phyloP scores from a whole-genome alignment of 2,888 invertebrate species.

The Clostera curtula region DNA sequence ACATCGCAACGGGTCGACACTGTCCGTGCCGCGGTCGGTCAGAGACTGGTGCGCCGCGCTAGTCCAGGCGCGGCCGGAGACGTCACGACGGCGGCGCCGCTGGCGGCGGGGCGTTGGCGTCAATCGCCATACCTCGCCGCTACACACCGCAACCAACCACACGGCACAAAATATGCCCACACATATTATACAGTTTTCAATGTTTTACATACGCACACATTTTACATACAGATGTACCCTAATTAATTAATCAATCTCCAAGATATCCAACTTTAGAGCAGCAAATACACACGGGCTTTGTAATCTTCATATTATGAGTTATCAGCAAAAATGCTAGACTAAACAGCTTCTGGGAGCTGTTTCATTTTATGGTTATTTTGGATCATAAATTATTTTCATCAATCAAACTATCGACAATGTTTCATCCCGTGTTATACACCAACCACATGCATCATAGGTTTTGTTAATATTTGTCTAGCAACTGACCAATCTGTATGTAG shows the following conservation, averaged over 20 bases:
- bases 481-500: no score
- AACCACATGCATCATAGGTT: no score
- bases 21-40: constrained; percentile 68
- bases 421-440: no score
- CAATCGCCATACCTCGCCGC: constrained; percentile 35
- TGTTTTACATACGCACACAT: constrained; percentile 35
- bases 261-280: constrained; percentile 21
- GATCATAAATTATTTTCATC: constrained; percentile 9
- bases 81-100: constrained; percentile 7
- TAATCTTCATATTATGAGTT: constrained; percentile 20
- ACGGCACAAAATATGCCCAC: constrained; percentile 14
- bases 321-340: constrained; percentile 33
- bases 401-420: no score
- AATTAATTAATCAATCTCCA: constrained; percentile 29
- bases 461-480: no score
- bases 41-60: constrained; percentile 49
- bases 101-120: constrained; percentile 44
- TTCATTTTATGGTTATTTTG: no score
- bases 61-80: constrained; percentile 2
- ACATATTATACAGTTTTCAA: constrained; percentile 27
- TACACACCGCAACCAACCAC: constrained; percentile 19
- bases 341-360: constrained; percentile 30
- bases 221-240: constrained; percentile 20
- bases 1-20: constrained; percentile 72
- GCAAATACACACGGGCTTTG: no score